Percentiles rank a stretch among this genome's conserved stretches.
Evolutionary conservation across 2,113 vertebrate species (phyloP).

Genomic region (Lates calcarifer): DNA sequence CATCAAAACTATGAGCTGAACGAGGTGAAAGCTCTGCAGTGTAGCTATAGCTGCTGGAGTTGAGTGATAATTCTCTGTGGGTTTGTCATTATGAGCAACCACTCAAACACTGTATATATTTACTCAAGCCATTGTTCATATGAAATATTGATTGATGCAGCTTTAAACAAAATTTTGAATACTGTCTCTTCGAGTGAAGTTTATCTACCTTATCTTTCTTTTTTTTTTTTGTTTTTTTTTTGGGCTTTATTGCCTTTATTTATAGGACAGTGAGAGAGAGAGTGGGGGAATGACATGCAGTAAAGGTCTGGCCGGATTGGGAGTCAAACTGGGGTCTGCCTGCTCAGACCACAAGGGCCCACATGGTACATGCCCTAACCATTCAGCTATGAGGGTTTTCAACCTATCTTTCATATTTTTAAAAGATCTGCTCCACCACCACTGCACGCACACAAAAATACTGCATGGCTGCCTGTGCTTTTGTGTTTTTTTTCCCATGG

Average conservation of each 20-base stretch:
- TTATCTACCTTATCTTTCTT: no score
- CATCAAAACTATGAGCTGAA: background rate
- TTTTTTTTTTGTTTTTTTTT: no score
- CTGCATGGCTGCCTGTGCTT: background rate
- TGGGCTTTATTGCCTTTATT: no score
- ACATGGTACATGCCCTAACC: no score
- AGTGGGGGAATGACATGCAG: no score
- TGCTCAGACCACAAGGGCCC: no score
- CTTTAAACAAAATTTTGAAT: background rate
- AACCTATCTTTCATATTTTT: background rate
- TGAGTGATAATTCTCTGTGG: background rate
- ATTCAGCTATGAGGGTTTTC: no score
- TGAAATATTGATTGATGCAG: background rate
- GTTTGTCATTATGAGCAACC: background rate
- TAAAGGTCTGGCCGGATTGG: no score
- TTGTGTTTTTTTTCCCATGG: background rate
- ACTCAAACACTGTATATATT: background rate
- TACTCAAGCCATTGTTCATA: background rate
- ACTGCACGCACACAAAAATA: background rate
- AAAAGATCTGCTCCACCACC: background rate
- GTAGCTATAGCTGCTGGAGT: background rate
- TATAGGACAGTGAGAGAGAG: no score
- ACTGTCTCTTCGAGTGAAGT: background rate
- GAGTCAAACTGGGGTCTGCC: no score
- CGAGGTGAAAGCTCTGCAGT: background rate